Evolutionary conservation across 2,888 invertebrate species (phyloP).

Genomic region (Hartigia nigra): DNA sequence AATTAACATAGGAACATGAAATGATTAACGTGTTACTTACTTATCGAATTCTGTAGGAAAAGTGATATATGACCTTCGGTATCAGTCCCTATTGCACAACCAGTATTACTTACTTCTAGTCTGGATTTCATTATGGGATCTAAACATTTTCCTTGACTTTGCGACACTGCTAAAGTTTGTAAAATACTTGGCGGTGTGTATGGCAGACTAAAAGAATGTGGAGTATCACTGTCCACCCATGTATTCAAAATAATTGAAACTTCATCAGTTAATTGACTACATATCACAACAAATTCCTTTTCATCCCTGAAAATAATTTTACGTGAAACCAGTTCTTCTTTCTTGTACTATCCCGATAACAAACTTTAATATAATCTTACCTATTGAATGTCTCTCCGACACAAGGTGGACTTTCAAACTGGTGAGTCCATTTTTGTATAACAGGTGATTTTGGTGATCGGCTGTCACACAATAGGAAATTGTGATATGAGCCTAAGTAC

Average conservation of each 20-base stretch:
- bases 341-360: no score
- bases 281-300: slow-evolving; percentile 51
- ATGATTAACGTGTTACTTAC: slow-evolving; percentile 30
- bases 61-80: slow-evolving; percentile 38
- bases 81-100: slow-evolving; percentile 42
- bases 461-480: slow-evolving; percentile 53
- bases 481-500: slow-evolving; percentile 57
- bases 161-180: slow-evolving; percentile 49
- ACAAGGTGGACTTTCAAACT: slow-evolving; percentile 68
- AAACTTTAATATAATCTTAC: slow-evolving; percentile 37
- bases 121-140: slow-evolving; percentile 52
- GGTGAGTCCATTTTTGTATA: slow-evolving; percentile 71
- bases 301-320: slow-evolving; percentile 37
- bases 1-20: background rate
- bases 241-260: slow-evolving; percentile 53
- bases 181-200: slow-evolving; percentile 47
- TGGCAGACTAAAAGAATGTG: slow-evolving; percentile 53
- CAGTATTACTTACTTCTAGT: slow-evolving; percentile 50
- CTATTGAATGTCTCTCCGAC: slow-evolving; percentile 63
- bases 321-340: no score
- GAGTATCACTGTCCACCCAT: slow-evolving; percentile 46
- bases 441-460: slow-evolving; percentile 50
- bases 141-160: slow-evolving; percentile 53
- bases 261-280: slow-evolving; percentile 55
- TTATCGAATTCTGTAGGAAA: slow-evolving; percentile 58